Evolutionary conservation across 2,113 vertebrate species (phyloP), one percentile per base, ranked within the genome.

Genomic region (Microtus pennsylvanicus): DNA sequence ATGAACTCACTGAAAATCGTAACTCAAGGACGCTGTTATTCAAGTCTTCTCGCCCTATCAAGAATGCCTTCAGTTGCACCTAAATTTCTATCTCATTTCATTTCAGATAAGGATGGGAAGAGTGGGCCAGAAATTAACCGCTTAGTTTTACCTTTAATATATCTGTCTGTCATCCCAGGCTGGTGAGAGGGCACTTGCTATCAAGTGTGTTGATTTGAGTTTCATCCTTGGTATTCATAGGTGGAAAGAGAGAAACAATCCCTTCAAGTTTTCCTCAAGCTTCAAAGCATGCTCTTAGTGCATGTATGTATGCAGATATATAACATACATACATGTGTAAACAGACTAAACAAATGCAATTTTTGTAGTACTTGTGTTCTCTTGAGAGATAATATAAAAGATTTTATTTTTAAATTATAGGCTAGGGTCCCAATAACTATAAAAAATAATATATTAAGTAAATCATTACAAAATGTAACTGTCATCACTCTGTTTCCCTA

Each of bases 1-100:
- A 55, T 67, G 87, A 69, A 90, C 35, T 94, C 52, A 58, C 22
- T 88, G 81, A 78, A 76, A 90, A 58, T 92, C 75, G 65, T 65
- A 91, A 87, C 47, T 94, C 76, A 91, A 93, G 67, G 67, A 80
- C 80, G 72, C 50, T 58, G 13, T 35, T 91, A 94, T n/a, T 80
- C 26, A 33, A 85, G 11, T 26, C 28, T 93, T 76, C n/a, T 52
- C 7, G 58, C 94, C 63, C 30, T 78, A 45, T 81, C 42, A 80
- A 85, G 80, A 45, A 88, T 38, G 65, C 65, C 3, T 7, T 82
- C 88, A 76, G 90, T 47, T 93, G n/a, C 55, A 89, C 70, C 33
- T 90, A 90, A 88, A 80, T 83, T 72, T 96, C 74, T 42, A 76
- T 86, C 85, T 33, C 16, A 65, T 70, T 96, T 87, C 38, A 67